Evolutionary conservation across 2,888 invertebrate species (phyloP), one percentile per base, ranked within the genome.

Genomic region (Hydroisotoma schaefferi): DNA sequence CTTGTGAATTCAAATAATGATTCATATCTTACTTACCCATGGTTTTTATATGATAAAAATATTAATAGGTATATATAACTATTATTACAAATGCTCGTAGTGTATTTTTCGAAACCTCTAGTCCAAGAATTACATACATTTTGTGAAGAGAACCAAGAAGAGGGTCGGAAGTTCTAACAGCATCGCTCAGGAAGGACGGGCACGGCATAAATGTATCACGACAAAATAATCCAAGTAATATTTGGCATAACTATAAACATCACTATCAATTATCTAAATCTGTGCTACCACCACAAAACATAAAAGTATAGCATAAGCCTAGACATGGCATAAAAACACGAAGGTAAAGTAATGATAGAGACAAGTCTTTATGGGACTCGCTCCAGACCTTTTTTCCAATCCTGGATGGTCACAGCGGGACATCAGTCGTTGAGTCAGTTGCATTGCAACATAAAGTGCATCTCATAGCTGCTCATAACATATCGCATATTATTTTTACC

Each of bases 341-440:
- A n/a, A n/a, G n/a, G n/a, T n/a, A n/a, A n/a, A n/a, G n/a, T n/a
- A n/a, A n/a, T n/a, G n/a, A n/a, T n/a, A n/a, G 33, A 33, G 18
- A 43, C 20, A 43, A 46, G 46, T 46, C 46, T 46, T 46, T 23
- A 25, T 46, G 23, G 20, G 22, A 46, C 49, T 61, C 54, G 18
- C 29, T 8, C 26, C n/a, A 28, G 28, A 26, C 47, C 29, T 60
- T 51, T 61, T 53, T 28, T 56, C 44, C 47, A 33, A 52, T 57
- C 56, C 47, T 55, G 68, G 64, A 69, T 57, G 65, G 57, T 28
- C 70, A 65, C 70, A 68, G 70, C 68, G 61, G 68, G 67, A 63
- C 48, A 49, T 51, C 61, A n/a, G n/a, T n/a, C n/a, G n/a, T n/a
- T n/a, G n/a, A n/a, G n/a, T n/a, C n/a, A n/a, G n/a, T 40, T 40